Percentiles rank a stretch among this genome's conserved stretches.
Conservation (phyloP, 2,797 vertebrate species). For the Periophthalmus magnuspinnatus region DNA sequence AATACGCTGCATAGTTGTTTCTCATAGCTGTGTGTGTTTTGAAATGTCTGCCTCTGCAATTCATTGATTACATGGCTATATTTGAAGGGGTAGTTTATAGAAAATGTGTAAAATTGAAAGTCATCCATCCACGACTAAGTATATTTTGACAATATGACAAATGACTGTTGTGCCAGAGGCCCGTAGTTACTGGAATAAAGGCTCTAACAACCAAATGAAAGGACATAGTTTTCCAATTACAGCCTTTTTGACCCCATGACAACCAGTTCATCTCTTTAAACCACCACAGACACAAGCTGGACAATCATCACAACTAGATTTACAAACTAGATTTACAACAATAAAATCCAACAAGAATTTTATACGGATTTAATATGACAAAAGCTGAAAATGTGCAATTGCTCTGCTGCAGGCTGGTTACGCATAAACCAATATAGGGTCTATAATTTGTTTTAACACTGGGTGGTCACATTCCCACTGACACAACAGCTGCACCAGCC, state of each 20-base stretch:
- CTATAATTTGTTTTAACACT: conserved; percentile 13
- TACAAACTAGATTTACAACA: neutral
- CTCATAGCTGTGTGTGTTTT: too few species aligned
- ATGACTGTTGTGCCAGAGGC: neutral
- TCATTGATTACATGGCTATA: neutral
- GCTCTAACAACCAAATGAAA: neutral
- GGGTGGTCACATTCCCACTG: conserved; percentile 14
- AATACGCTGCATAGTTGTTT: too few species aligned
- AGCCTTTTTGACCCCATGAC: neutral
- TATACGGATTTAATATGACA: neutral
- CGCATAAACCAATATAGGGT: neutral
- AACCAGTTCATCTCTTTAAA: neutral
- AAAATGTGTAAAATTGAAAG: neutral
- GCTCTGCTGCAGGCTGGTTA: neutral
- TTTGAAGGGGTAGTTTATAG: neutral
- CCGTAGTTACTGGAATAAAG: neutral
- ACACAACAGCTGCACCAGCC: conserved; percentile 4
- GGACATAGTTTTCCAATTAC: neutral
- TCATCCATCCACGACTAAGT: neutral
- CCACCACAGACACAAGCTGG: neutral
- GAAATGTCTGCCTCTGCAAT: neutral
- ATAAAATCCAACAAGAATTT: neutral
- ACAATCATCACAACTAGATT: neutral
- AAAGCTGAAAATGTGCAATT: neutral
- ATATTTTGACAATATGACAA: neutral